These are phyloP conservation scores for Acanthoscelides obtectus DNA, from an alignment of 2,888 invertebrate genomes.

Conservation along the genomic window DNA sequence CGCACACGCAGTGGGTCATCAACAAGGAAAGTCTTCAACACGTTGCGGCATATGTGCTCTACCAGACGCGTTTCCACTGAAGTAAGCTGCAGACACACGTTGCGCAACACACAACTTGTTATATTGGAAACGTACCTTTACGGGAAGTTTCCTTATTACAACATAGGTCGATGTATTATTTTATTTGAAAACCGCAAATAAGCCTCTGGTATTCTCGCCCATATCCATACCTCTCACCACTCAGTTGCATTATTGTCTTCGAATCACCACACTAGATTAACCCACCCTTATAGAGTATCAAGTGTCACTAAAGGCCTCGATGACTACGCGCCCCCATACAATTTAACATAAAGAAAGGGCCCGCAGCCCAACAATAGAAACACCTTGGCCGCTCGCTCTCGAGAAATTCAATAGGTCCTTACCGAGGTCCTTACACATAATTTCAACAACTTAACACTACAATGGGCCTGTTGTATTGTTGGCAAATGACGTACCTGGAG, in stretches of 20 bases:
- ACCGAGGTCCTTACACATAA: too few species aligned
- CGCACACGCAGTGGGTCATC: too few species aligned
- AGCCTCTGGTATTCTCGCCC: background rate
- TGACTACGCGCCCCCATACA: slow-evolving; percentile 14
- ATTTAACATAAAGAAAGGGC: slow-evolving; percentile 14
- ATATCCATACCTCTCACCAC: background rate
- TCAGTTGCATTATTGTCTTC: background rate
- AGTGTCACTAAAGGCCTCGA: slow-evolving; percentile 17
- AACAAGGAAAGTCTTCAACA: too few species aligned
- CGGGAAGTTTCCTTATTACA: too few species aligned
- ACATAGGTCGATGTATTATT: too few species aligned
- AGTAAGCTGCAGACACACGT: too few species aligned
- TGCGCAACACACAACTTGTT: too few species aligned
- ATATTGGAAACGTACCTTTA: too few species aligned
- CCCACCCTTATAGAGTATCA: slow-evolving; percentile 15
- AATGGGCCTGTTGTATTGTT: slow-evolving; percentile 27
- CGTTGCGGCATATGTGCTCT: too few species aligned
- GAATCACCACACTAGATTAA: background rate
- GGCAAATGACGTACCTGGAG: slow-evolving; percentile 26
- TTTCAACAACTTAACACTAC: slow-evolving; percentile 32
- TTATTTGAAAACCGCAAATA: background rate
- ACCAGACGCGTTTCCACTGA: too few species aligned
- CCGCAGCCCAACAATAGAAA: slow-evolving; percentile 12
- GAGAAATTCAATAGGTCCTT: slow-evolving; percentile 30
- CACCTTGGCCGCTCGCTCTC: slow-evolving; percentile 22